Evolutionary conservation across 2,113 vertebrate species (phyloP).

Genomic region (Plecotus auritus): DNA sequence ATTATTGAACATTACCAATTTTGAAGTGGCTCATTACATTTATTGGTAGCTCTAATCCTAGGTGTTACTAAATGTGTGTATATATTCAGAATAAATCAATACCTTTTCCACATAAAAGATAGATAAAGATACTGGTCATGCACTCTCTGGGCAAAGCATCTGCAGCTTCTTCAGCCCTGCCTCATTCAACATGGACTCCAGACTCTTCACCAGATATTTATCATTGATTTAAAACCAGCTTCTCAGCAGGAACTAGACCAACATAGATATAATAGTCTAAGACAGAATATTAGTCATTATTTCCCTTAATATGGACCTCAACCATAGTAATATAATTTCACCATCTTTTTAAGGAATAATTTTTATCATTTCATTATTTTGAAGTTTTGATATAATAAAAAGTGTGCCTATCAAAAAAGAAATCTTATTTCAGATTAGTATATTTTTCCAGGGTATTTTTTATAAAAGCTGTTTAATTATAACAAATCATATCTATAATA

Average conservation of each 20-base stretch:
- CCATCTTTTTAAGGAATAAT: background rate
- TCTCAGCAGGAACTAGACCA: background rate
- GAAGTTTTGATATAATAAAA: background rate
- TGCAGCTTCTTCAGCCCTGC: background rate
- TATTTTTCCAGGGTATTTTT: background rate
- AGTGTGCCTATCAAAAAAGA: background rate
- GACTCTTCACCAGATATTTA: background rate
- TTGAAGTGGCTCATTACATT: background rate
- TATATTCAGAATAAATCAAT: background rate
- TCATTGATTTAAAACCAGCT: background rate
- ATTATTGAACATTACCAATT: background rate
- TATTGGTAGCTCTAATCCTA: background rate
- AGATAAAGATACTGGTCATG: background rate
- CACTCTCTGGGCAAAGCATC: background rate
- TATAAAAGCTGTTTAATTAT: background rate
- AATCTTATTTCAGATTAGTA: background rate
- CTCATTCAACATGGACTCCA: background rate
- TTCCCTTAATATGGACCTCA: background rate
- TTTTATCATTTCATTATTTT: conserved; percentile 25
- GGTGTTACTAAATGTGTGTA: background rate
- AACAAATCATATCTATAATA: background rate
- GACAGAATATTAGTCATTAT: background rate
- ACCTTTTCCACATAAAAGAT: background rate
- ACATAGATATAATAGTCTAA: background rate
- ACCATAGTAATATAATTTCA: background rate